These are phyloP conservation scores for Meteorus sp. DNA, from an alignment of 1,140 invertebrate species.

Conservation along the genomic window DNA sequence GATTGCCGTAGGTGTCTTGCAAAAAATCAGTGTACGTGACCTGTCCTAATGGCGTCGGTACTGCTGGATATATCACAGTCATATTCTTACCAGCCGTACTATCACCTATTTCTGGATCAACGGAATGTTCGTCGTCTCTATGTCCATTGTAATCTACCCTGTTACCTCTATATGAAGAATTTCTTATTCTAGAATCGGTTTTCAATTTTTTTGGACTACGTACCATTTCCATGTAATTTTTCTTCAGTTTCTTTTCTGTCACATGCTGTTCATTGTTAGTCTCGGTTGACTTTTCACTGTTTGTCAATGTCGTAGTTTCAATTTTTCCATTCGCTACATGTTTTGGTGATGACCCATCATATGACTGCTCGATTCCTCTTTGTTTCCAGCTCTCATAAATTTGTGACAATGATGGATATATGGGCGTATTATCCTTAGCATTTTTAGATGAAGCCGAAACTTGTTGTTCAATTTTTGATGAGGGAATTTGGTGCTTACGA, in stretches of 20 bases:
- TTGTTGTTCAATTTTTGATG: neutral
- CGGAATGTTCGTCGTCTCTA: neutral
- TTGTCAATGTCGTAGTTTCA: neutral
- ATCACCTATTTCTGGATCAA: neutral
- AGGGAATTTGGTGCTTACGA: neutral
- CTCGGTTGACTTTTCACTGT: neutral
- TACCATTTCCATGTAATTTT: slow-evolving; percentile 1
- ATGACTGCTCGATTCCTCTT: neutral
- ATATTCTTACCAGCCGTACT: slow-evolving; percentile 9
- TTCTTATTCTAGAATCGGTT: neutral
- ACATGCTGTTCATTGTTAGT: neutral
- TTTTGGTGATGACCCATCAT: neutral
- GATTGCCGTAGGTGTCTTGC: slow-evolving; percentile 1
- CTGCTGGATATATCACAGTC: slow-evolving; percentile 21
- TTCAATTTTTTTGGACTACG: neutral
- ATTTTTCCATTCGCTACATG: neutral
- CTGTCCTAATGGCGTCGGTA: slow-evolving; percentile 14
- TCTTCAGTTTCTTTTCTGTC: neutral
- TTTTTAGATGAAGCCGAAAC: neutral
- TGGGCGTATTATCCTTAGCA: neutral
- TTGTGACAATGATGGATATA: neutral
- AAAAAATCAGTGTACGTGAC: slow-evolving; percentile 27
- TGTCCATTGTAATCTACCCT: too few species aligned
- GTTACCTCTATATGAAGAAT: too few species aligned
- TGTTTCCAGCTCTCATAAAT: slow-evolving; percentile 7